Evolutionary conservation across 92 coral and sea anemone species (phyloP).

Genomic region (Umimayanthus kanabou): DNA sequence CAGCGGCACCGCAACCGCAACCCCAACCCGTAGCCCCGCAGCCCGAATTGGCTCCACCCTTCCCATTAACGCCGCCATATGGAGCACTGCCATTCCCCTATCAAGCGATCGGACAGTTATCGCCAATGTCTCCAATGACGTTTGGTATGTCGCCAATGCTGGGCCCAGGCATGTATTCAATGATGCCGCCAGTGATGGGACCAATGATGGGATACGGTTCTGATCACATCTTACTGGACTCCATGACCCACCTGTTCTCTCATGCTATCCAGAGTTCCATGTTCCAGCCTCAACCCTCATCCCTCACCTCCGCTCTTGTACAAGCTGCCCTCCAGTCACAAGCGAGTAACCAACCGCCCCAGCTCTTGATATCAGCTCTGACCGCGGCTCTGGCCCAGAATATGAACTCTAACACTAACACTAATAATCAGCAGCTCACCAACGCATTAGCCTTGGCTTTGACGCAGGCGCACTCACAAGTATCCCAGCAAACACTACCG

Average conservation of each 20-base stretch:
- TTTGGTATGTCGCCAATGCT: constrained; percentile 23
- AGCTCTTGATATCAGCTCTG: constrained; percentile 29
- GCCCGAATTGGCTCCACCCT: not conserved
- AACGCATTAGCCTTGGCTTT: constrained; percentile 32
- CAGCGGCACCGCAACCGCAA: not conserved
- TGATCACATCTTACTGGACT: constrained; percentile 18
- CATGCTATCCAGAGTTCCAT: constrained; percentile 29
- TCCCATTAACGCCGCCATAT: constrained; percentile 17
- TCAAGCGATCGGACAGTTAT: not conserved
- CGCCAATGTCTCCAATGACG: constrained; percentile 16
- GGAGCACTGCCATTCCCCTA: not conserved
- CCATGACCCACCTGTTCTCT: constrained; percentile 24
- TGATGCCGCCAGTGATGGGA: constrained; percentile 12
- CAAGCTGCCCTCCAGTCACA: constrained; percentile 35
- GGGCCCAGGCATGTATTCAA: constrained; percentile 8
- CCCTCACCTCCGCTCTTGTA: constrained; percentile 30
- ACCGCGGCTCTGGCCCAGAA: constrained; percentile 34
- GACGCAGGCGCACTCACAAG: constrained; percentile 27
- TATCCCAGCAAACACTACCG: constrained; percentile 9
- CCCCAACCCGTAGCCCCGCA: not conserved
- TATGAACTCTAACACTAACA: constrained; percentile 24
- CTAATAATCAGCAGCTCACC: constrained; percentile 15
- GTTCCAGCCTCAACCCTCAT: constrained; percentile 15
- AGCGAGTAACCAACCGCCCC: constrained; percentile 20
- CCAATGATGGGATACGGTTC: constrained; percentile 34